A percentile compares a stretch with the other conserved stretches of the same genome.
These are phyloP conservation scores for Diprion similis DNA, from an alignment of 1,140 invertebrate genomes.

Conservation along the genomic window DNA sequence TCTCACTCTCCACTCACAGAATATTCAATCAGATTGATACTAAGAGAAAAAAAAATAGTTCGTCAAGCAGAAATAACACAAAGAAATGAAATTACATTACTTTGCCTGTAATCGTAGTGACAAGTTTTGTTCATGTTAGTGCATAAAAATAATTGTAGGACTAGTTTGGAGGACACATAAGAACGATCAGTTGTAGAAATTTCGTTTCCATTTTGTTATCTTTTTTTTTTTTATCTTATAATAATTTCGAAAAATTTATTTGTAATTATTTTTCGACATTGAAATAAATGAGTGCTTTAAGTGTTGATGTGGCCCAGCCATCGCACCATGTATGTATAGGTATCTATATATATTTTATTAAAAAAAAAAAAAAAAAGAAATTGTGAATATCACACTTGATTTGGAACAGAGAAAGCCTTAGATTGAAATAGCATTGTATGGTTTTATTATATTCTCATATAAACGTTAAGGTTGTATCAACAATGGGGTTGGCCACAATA, in stretches of 20 bases:
- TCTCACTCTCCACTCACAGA: neutral
- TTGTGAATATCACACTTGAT: neutral
- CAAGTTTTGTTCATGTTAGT: neutral
- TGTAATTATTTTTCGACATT: neutral
- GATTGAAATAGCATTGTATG: slow-evolving; percentile 1
- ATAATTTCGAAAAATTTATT: neutral
- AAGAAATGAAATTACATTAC: neutral
- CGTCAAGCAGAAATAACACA: neutral
- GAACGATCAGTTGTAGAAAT: neutral
- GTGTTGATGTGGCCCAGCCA: slow-evolving; percentile 6
- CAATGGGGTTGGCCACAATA: neutral
- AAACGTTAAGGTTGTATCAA: neutral
- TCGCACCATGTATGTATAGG: neutral
- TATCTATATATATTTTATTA: neutral
- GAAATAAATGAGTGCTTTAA: slow-evolving; percentile 3
- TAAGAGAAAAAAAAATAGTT: neutral
- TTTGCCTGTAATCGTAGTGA: neutral
- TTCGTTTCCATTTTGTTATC: neutral
- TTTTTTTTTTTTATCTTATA: neutral
- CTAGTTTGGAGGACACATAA: neutral
- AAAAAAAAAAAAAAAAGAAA: too few relatives aligned
- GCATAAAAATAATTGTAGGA: neutral
- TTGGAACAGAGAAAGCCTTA: neutral
- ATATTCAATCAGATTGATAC: neutral
- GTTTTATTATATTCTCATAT: slow-evolving; percentile 1